Evolutionary conservation across 1,140 invertebrate species (phyloP), one percentile per base, ranked within the genome.

Genomic region (Acromyrmex echinatior): DNA sequence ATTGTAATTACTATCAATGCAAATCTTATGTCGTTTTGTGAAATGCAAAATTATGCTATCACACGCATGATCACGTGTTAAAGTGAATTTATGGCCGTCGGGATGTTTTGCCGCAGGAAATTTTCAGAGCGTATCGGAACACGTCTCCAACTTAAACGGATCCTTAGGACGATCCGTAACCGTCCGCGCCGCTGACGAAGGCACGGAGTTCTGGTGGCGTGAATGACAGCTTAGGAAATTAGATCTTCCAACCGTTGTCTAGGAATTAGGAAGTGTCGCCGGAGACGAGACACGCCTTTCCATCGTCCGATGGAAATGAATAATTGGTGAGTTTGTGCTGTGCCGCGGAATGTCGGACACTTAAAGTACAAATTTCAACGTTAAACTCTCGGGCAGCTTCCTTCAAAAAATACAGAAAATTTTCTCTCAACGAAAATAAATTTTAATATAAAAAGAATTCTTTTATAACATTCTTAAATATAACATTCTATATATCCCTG

Each of bases 211-310:
- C 80, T 74, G 80, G 78, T 86, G 56, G 76, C 66, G 45, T 86
- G 86, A 91, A 92, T 92, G 92, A 82, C 92, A 92, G 90, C 65
- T 86, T 91, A 92, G 92, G 92, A 92, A 92, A 92, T 92, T 92
- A 92, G 91, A 92, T 92, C 90, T 91, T 91, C 90, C 91, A 88
- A 74, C 84, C 85, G 81, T 84, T 91, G 91, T 92, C 92, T 92
- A 91, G 91, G 86, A 92, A 92, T 91, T 92, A 92, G 85, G 90
- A 92, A 92, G 87, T 86, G 91, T 92, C 91, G 78, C 86, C 62
- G 63, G 77, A 91, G 87, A 89, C 91, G 79, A 80, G 78, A 79
- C 73, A 60, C 51, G 71, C 63, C 70, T 68, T 86, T 65, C 76
- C 45, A 78, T 65, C 74, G 71, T 86, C 76, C 73, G 49, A 86